phyloP scores from a whole-genome alignment of 1,140 invertebrate genomes.

The Rhopalosiphum padi region DNA sequence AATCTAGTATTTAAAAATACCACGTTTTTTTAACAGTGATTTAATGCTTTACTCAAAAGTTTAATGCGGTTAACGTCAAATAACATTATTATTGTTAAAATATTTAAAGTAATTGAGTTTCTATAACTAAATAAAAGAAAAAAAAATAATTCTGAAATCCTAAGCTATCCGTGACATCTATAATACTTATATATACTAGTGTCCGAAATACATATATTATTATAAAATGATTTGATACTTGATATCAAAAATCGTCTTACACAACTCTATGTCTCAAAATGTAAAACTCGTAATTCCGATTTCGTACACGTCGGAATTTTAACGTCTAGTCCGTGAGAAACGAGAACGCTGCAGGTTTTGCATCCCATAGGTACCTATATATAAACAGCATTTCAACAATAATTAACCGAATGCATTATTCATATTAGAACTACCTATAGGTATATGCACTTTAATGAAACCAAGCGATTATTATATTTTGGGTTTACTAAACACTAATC shows the following conservation, averaged over 20 bases:
- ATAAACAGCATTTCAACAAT: slow-evolving; percentile 14
- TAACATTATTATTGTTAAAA: background rate
- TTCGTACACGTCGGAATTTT: background rate
- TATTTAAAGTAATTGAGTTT: background rate
- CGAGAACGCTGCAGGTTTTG: background rate
- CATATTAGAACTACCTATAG: background rate
- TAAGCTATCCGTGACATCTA: background rate
- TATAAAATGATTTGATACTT: background rate
- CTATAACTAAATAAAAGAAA: background rate
- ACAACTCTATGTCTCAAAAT: background rate
- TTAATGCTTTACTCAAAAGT: background rate
- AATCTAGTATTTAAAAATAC: background rate
- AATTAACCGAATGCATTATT: slow-evolving; percentile 29
- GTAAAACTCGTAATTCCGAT: background rate
- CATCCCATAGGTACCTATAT: background rate
- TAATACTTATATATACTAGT: background rate
- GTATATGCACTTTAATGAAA: background rate
- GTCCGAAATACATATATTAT: background rate
- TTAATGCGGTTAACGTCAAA: background rate
- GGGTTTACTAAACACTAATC: background rate
- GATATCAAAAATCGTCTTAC: background rate
- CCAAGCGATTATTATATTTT: background rate
- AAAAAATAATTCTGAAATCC: background rate
- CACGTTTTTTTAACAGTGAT: background rate
- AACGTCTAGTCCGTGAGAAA: background rate